Base-by-base conservation (phyloP, 2,888 invertebrate species). In the Cacoxenus indagator region DNA sequence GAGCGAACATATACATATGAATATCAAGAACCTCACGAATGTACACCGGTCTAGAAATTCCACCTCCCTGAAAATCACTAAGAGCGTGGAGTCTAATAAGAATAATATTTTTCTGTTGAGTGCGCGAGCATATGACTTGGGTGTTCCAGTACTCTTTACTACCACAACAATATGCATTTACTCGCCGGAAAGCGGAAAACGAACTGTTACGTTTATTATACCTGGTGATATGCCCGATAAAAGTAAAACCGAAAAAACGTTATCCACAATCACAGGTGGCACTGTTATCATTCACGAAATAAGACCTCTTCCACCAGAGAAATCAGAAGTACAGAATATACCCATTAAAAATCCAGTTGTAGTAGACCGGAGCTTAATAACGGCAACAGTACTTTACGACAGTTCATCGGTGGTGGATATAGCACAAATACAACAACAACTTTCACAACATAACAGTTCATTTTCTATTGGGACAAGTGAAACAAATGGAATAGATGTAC, bases 121-220 rank as follows among this genome's bases (percentile, higher is more conserved):
- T 66, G 92, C 94, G 14, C 90, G 95, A 83, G 96, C 95, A 1
- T 95, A 94, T 84, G 96, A 96, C 88, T 90, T 95, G 72, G 96
- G 96, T 0, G 91, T 94, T 1, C 96, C 96, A 1, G 93, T 93
- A 83, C 89, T 93, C 68, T 93, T 90, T 74, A 92, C 93, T 19
- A 92, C 92, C 43, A 92, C 94, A 14, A 91, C 91, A 68, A 92
- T 97, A 5, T 92, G 93, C 78, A 90, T 96, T 69, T 94, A 93
- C 88, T 94, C 94, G 64, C 93, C 94, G 73, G 96, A 92, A 80
- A 92, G 92, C 75, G 91, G 92, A 70, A 92, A 93, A 6, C 90
- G 94, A 68, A 93, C 93, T 45, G 93, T 96, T 88, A 92, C 93
- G 19, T 96, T 96, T 86, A 92, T 96, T 70, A 93, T 96, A 46